phyloP scores from a whole-genome alignment of 2,888 invertebrate genomes.

The Auanema freiburgensis region DNA sequence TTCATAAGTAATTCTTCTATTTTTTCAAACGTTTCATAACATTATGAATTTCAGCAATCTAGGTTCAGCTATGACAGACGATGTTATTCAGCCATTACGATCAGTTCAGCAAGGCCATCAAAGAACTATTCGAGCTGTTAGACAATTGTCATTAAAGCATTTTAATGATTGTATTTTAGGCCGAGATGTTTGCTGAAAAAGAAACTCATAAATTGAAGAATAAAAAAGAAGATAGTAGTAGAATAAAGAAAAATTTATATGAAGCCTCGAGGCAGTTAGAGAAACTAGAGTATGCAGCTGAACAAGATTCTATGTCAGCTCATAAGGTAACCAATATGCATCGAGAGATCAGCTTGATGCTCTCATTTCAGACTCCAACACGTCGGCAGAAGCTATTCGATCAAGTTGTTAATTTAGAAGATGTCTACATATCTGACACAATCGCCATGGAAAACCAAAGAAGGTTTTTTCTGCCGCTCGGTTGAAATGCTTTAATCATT shows the following conservation, averaged over 20 bases:
- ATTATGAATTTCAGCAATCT: conserved; percentile 38
- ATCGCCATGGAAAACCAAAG: conserved; percentile 49
- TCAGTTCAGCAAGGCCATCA: conserved; percentile 43
- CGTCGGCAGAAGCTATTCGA: conserved; percentile 41
- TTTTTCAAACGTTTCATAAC: not conserved
- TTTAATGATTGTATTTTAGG: conserved; percentile 12
- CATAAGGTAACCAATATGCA: conserved; percentile 21
- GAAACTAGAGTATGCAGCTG: conserved; percentile 36
- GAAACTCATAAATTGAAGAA: conserved; percentile 43
- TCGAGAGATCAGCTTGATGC: not conserved
- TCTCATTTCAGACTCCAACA: conserved; percentile 23
- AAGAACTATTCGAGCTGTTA: conserved; percentile 40
- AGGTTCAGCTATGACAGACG: conserved; percentile 48
- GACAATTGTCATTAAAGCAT: conserved; percentile 4
- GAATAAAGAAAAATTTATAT: conserved; percentile 40
- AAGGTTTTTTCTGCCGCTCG: conserved; percentile 25
- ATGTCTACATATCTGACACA: conserved; percentile 44
- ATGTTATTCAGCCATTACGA: conserved; percentile 50
- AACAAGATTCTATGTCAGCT: conserved; percentile 22
- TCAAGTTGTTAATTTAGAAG: conserved; percentile 38
- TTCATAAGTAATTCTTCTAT: conserved; percentile 37
- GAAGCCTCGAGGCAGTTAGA: conserved; percentile 45
- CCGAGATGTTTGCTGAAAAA: conserved; percentile 36
- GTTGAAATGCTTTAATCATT: not conserved
- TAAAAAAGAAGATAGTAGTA: conserved; percentile 43